These are phyloP conservation scores for Nasalis larvatus DNA, from an alignment of 2,113 vertebrate species.

Conservation along the genomic window DNA sequence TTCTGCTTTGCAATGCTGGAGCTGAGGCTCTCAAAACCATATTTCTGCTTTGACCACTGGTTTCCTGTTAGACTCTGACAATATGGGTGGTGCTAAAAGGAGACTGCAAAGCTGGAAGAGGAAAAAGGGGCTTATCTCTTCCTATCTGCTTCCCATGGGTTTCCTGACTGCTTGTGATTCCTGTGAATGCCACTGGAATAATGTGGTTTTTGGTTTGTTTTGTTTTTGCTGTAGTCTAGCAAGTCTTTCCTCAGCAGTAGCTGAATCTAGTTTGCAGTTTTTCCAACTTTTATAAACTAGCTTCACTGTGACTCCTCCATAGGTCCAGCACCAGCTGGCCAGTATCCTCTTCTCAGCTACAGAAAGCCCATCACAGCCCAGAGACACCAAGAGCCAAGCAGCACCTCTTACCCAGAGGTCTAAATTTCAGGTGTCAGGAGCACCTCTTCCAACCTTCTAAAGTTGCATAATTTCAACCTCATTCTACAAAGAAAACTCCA, in stretches of 20 bases:
- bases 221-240: background rate
- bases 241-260: background rate
- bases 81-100: background rate
- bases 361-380: background rate
- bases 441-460: background rate
- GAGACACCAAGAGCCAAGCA: background rate
- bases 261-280: background rate
- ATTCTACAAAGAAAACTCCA: background rate
- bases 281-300: background rate
- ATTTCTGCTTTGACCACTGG: background rate
- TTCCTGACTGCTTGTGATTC: background rate
- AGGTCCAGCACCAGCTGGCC: background rate
- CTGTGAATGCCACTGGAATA: background rate
- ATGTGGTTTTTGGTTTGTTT: background rate
- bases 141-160: background rate
- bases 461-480: background rate
- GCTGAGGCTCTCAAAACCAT: background rate
- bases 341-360: background rate
- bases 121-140: too few species aligned
- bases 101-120: background rate
- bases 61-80: background rate
- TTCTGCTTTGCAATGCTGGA: background rate
- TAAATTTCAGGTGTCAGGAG: background rate
- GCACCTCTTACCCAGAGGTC: background rate
- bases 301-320: background rate